Base-by-base conservation (phyloP, 1,140 invertebrate genomes). In the Maniola jurtina region DNA sequence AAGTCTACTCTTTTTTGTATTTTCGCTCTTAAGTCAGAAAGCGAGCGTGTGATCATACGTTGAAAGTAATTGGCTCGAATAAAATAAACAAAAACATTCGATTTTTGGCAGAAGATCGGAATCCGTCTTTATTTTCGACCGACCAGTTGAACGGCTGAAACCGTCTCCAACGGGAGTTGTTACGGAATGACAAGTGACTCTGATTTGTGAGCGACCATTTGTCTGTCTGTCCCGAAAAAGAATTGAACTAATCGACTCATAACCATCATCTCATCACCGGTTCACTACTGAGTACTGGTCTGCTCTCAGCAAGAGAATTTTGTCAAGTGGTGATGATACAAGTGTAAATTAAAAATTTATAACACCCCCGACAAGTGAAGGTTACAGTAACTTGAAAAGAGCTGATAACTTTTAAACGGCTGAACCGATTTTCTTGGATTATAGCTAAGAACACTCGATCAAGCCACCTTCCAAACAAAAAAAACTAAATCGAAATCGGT, bases 61-160 rank as follows among this genome's bases (percentile, higher is more conserved):
- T 61, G 57, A 69, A 70, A 68, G 62, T 65, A 62, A 74, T 75
- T 72, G 67, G 70, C 65, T 71, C 66, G 33, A 67, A 73, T 65
- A 73, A 79, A 81, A 81, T 75, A 85, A 83, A 79, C 71, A 81
- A 84, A 83, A 80, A 81, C 72, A 78, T 70, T 73, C 67, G 71
- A 75, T 75, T 79, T 84, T 87, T 87, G 84, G 84, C 84, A 85
- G 76, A 72, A 77, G 76, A 71, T 68, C 62, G 80, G 83, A 84
- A 84, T 85, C 69, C 72, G 58, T 74, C 76, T 87, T 80, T 84
- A 87, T 87, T 87, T 87, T 77, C 35, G 74, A 82, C 73, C 75
- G 61, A 64, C 68, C 35, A 62, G 72, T 71, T 70, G 66, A 68
- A 63, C 68, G 73, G 48, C 60, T 70, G 61, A 61, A 63, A 60